Percentiles rank a stretch among this genome's conserved stretches.
These are phyloP conservation scores for Helleia helle DNA, from an alignment of 2,888 invertebrate species.

Conservation along the genomic window DNA sequence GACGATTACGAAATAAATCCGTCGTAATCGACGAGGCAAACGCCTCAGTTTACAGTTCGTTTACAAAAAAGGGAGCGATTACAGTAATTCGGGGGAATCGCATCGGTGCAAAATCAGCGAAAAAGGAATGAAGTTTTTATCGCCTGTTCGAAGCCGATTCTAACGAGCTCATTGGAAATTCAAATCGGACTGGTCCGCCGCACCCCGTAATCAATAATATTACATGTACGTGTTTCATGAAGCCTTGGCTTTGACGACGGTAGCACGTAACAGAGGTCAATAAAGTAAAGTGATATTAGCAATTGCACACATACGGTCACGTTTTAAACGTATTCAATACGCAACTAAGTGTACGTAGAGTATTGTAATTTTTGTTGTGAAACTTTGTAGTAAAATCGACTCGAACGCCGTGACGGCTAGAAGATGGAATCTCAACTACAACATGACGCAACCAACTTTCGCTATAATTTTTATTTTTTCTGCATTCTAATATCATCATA, in stretches of 20 bases:
- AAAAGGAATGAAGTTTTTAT: conserved; percentile 57
- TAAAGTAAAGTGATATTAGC: conserved; percentile 8
- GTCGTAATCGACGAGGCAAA: conserved; percentile 19
- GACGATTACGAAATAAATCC: conserved; percentile 14
- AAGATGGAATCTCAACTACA: no score
- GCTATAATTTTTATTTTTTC: no score
- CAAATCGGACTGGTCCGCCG: conserved; percentile 61
- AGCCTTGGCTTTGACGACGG: conserved; percentile 35
- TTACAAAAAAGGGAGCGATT: conserved; percentile 35
- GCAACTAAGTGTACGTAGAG: no score
- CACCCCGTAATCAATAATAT: conserved; percentile 71
- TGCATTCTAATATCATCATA: no score
- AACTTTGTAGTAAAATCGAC: no score
- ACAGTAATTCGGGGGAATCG: conserved; percentile 37
- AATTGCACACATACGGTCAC: no score
- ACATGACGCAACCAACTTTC: no score
- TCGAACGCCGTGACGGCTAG: no score
- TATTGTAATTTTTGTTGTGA: no score
- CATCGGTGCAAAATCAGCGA: conserved; percentile 46
- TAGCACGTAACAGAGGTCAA: conserved; percentile 27
- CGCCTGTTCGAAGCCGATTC: conserved; percentile 48
- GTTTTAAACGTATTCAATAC: no score
- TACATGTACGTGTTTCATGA: conserved; percentile 68
- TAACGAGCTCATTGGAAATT: conserved; percentile 73
- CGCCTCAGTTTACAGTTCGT: conserved; percentile 24